phyloP scores from a whole-genome alignment of 2,113 vertebrate species.

The Trachemys scripta region DNA sequence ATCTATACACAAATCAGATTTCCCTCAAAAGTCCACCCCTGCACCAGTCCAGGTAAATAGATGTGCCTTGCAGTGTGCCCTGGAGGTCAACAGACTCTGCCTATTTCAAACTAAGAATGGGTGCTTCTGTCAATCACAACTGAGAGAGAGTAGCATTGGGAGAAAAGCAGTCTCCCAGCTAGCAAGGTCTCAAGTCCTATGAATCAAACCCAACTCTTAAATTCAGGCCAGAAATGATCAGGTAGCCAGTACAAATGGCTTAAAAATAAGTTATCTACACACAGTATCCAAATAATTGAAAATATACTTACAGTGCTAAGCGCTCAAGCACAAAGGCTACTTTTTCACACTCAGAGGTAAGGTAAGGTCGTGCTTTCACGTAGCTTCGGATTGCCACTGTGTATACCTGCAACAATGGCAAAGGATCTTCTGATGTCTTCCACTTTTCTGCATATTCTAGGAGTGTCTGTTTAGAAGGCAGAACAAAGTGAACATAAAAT shows the following conservation, averaged over 20 bases:
- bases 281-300: conserved; percentile 31
- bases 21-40: background rate
- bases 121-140: background rate
- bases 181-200: background rate
- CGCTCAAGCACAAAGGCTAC: conserved; percentile 92
- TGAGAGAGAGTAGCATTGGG: background rate
- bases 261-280: background rate
- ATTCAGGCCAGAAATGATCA: background rate
- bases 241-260: background rate
- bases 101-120: background rate
- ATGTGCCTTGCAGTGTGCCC: background rate
- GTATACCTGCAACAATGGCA: conserved; percentile 92
- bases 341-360: conserved; percentile 92
- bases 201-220: background rate
- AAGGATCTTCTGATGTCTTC: conserved; percentile 90
- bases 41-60: background rate
- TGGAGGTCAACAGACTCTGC: fast-evolving
- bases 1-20: background rate
- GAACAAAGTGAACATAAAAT: background rate
- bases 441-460: conserved; percentile 92
- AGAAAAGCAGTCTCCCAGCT: background rate
- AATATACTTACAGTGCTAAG: conserved; percentile 91
- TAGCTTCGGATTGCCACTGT: conserved; percentile 91
- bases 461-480: conserved; percentile 85
- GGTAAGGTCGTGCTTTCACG: conserved; percentile 87